Base-by-base conservation (phyloP, 2,113 vertebrate species). In the Notarius quadriscutis region DNA sequence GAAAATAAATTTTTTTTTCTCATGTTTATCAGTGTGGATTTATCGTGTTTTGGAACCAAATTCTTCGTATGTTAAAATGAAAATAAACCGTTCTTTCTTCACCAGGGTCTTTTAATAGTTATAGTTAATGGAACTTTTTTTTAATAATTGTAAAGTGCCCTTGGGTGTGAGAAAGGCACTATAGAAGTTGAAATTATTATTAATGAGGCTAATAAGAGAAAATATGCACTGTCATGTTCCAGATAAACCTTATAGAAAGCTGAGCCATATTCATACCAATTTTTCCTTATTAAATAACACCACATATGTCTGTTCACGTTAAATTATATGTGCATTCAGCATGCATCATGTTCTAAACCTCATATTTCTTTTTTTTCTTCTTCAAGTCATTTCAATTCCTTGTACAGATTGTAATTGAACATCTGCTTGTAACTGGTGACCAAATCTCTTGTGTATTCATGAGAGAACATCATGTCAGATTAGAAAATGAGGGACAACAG, bases 381-480 rank as follows among this genome's bases (percentile, higher is more conserved):
- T 89, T 92, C 89, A 89, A 83, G 90, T 85, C 88, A 77, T 92
- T 79, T 90, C 90, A 93, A 92, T 93, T 93, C 81, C 90, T 90
- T 92, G 91, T 93, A 93, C 91, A 77, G 86, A 60, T 87, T 91
- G 72, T 94, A 92, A 95, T 92, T 91, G 89, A 93, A 94, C 94
- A 95, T 95, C 91, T 87, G 93, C 90, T 95, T 92, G 89, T 91
- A 89, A 90, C 91, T 90, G 88, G 72, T 89, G 91, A 87, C 93
- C 90, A 90, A 91, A 90, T 86, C 91, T 89, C 89, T 22, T 71
- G 86, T 90, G 85, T 87, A 87, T 60, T 53, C 27, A 65, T 87
- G 63, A 88, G 41, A 84, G 84, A 85, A 75, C 71, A 81, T 84
- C 60, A 81, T 83, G 77, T 83, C 87, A 84, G 65, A 81, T 80